phyloP scores from a whole-genome alignment of 2,113 vertebrate genomes.

The Colinus virginianus region DNA sequence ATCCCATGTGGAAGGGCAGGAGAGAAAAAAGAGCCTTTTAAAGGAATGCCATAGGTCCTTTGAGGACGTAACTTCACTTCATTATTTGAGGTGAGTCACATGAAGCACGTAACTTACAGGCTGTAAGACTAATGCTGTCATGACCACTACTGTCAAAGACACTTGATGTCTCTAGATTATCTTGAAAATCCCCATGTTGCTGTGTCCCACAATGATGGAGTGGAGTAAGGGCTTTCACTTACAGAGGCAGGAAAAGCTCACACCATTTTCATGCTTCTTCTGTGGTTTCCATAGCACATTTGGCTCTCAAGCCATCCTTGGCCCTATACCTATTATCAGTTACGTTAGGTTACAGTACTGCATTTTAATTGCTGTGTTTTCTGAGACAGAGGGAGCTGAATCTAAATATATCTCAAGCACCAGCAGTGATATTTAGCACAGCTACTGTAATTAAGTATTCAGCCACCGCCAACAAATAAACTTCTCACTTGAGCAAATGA shows the following conservation, averaged over 20 bases:
- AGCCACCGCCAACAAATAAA: constrained; percentile 49
- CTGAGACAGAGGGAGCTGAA: constrained; percentile 71
- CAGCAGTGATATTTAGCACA: constrained; percentile 73
- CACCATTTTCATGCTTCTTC: constrained; percentile 19
- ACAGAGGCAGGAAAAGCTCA: constrained; percentile 3
- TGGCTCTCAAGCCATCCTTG: constrained; percentile 47
- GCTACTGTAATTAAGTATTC: constrained; percentile 76
- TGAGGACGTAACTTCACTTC: not conserved
- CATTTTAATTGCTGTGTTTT: constrained; percentile 76
- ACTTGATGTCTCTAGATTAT: not conserved
- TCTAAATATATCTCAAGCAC: constrained; percentile 75
- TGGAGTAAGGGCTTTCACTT: not conserved
- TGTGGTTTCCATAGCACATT: constrained; percentile 49
- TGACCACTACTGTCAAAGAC: constrained; percentile 2
- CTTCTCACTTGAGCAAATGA: constrained; percentile 60
- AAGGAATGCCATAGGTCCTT: not conserved
- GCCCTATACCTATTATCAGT: constrained; percentile 53
- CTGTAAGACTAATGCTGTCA: not conserved
- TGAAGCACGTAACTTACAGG: not conserved
- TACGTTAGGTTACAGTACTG: constrained; percentile 62
- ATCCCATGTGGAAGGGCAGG: not conserved
- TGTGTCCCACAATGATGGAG: not conserved
- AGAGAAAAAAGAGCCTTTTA: not conserved
- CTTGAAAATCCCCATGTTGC: not conserved
- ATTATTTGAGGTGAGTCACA: not conserved